Evolutionary conservation across 2,113 vertebrate species (phyloP), one percentile per base, ranked within the genome.

Genomic region (Dermatemys mawii): DNA sequence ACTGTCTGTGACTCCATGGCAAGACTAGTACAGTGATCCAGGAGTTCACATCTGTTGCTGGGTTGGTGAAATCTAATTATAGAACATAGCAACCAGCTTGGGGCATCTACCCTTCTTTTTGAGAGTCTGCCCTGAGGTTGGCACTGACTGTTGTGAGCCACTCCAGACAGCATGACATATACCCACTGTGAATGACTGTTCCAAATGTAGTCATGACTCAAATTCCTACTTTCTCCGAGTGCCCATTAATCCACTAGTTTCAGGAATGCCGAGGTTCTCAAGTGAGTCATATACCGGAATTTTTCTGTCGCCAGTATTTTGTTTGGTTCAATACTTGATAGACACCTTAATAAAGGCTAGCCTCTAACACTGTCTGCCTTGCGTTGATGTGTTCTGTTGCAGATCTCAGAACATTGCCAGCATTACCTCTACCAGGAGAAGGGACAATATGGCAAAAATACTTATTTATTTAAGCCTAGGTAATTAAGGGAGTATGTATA

Each of bases 201-300:
- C 6, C 14, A 90, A 60, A 13, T 27, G 82, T 70, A 81, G 24
- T 80, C 3, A 78, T 76, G 5, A 32, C 57, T 55, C 9, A 57
- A 87, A 82, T 49, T 76, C 5, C 51, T 35, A 17, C 1, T 1
- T 9, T 57, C 50, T 0, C 57, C 32, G 16, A 83, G 41, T 41
- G 35, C 7, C 49, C 67, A 83, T 75, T 88, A 83, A 90, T 35
- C 78, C 29, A 51, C 19, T 48, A 6, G 10, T 78, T 95, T 80
- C 78, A 89, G 51, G 38, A 76, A 48, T 46, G 76, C 84, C 49
- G 81, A 70, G 76, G 76, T 75, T 22, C 81, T 57, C 19, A 89
- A 91, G 0, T 1, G n/a, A 21, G 22, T 96, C 0, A 0, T 21
- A 14, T 57, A 70, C 2, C 63, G 3, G n/a, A 80, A 84, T 35